Percentiles rank a stretch among this genome's conserved stretches.
phyloP scores from a whole-genome alignment of 2,888 invertebrate species.

The Diarsia mendica region DNA sequence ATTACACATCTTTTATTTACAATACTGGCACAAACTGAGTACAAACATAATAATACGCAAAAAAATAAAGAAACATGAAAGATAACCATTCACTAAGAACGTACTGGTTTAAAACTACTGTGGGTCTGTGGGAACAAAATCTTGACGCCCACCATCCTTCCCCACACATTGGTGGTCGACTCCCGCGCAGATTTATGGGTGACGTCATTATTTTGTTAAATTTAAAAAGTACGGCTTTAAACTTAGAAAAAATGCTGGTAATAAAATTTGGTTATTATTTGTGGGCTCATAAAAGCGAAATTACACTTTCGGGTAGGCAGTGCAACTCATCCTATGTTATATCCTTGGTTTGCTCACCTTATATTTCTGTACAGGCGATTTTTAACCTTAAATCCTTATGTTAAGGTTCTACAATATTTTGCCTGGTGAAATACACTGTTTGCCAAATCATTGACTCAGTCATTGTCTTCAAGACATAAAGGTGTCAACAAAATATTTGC shows the following conservation, averaged over 20 bases:
- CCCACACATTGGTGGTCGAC: conserved; percentile 29
- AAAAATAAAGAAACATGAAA: background rate
- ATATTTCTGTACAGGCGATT: background rate
- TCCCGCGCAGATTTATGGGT: conserved; percentile 45
- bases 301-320: conserved; percentile 61
- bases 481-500: conserved; percentile 78
- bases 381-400: background rate
- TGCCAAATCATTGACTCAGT: conserved; percentile 69
- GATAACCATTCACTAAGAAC: background rate
- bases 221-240: conserved; percentile 35
- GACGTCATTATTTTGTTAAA: conserved; percentile 43
- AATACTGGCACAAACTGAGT: no score
- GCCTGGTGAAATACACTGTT: conserved; percentile 30
- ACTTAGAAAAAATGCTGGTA: conserved; percentile 58
- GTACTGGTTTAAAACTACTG: background rate
- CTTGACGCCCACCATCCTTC: conserved; percentile 5
- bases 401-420: conserved; percentile 9
- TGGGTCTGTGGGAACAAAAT: conserved; percentile 33
- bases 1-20: conserved; percentile 15
- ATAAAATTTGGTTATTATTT: conserved; percentile 66
- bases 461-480: conserved; percentile 80
- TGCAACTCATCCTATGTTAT: conserved; percentile 16
- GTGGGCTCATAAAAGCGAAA: conserved; percentile 65
- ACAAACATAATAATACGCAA: background rate
- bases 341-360: conserved; percentile 3